Percentiles rank a stretch among this genome's conserved stretches.
These are phyloP conservation scores for Kryptolebias ocellatus DNA, from an alignment of 2,797 vertebrate genomes.

Conservation along the genomic window DNA sequence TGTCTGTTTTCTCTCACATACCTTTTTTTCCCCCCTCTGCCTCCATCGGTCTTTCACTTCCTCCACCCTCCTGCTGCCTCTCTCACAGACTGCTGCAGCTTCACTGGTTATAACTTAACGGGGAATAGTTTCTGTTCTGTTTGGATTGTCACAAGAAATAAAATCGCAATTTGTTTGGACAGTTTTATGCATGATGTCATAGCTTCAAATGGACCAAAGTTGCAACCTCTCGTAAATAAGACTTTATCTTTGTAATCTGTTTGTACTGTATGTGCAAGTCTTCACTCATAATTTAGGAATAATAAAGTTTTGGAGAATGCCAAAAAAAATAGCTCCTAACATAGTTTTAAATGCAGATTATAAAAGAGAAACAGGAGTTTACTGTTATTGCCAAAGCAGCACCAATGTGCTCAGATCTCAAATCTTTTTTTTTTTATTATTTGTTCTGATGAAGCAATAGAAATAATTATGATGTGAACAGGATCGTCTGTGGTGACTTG, in stretches of 20 bases:
- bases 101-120: conserved; percentile 35
- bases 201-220: conserved; percentile 27
- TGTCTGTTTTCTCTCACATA: conserved; percentile 28
- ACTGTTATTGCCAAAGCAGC: too few relatives aligned
- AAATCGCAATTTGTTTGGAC: conserved; percentile 34
- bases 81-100: conserved; percentile 30
- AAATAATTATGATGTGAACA: too few relatives aligned
- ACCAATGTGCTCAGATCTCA: too few relatives aligned
- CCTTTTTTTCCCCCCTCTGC: conserved; percentile 17
- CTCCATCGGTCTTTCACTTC: conserved; percentile 10
- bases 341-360: neutral
- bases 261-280: neutral
- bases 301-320: too few relatives aligned
- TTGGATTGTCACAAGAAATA: conserved; percentile 42
- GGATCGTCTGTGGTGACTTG: too few relatives aligned
- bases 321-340: too few relatives aligned
- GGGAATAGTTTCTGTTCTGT: conserved; percentile 28
- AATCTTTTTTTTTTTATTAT: conserved; percentile 16
- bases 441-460: conserved; percentile 18
- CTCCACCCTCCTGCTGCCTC: conserved; percentile 6
- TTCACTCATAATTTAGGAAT: neutral
- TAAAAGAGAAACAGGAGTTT: too few relatives aligned
- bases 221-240: conserved; percentile 4
- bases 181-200: conserved; percentile 36
- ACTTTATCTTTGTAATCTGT: neutral